Base-by-base conservation (phyloP, 2,888 invertebrate species). In the Ormyrus labotus region DNA sequence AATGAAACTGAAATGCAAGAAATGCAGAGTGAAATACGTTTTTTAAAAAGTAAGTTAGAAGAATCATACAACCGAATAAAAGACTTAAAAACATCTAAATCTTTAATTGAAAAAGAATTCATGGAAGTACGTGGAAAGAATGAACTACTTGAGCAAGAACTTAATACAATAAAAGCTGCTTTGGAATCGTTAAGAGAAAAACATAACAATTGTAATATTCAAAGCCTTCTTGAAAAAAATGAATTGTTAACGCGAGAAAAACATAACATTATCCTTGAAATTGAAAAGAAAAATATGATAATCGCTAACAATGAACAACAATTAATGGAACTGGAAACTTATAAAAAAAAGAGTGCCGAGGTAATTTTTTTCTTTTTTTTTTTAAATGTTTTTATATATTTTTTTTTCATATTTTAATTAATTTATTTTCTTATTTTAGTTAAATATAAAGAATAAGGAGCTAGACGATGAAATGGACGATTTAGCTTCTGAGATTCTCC, bases 381-480 rank as follows among this genome's bases (percentile, higher is more conserved):
- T 60, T 55, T 63, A 65, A 48, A 48, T 50, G 8, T 50, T 8
- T 74, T 45, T 57, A 9, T 65, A 8, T 13, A 51, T 50, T 4
- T 50, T 5, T 5, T 13, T 48, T 6, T 9, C 19, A 63, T 71
- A 61, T 68, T 69, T 47, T 45, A 53, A 57, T 48, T 57, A 65
- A 8, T 5, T n/a, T 64, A 19, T 55, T 74, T 64, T 57, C 64
- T 67, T 51, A 91, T 64, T 77, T 82, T 74, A 92, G 9, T 81
- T 92, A 64, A 91, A 91, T 67, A 91, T 91, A 0, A 92, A 92
- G 85, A 92, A 83, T 63, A 60, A 87, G 6, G 90, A 92, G 2
- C 81, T 92, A 60, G 92, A 92, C 68, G 91, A 92, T 0, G 92
- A 92, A 86, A 92, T 92, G 84, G 92, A 92, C 0, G 84, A 85